These are phyloP conservation scores for Chrysina gloriosa DNA, from an alignment of 2,888 invertebrate genomes.

Conservation along the genomic window DNA sequence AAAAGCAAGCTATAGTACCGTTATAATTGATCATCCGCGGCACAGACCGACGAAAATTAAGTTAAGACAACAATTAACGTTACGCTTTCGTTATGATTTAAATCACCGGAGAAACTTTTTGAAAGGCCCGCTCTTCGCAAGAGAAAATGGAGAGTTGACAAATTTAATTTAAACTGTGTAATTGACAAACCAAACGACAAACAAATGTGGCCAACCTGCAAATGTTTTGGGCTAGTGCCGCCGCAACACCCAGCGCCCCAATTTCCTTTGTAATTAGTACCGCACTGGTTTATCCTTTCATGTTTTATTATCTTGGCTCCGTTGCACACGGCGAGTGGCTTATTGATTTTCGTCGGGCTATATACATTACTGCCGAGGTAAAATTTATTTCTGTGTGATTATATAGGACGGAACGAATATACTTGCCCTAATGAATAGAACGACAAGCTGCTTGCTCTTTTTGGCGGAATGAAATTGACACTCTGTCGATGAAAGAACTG, in stretches of 20 bases:
- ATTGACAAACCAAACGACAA: constrained; percentile 44
- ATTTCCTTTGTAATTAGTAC: constrained; percentile 41
- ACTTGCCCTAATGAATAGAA: not conserved
- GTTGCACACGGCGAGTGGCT: constrained; percentile 15
- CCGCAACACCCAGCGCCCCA: constrained; percentile 35
- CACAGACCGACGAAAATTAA: constrained; percentile 23
- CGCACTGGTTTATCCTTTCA: constrained; percentile 39
- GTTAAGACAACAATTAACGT: constrained; percentile 30
- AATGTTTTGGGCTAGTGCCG: constrained; percentile 38
- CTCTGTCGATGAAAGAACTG: too few relatives aligned
- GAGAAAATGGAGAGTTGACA: constrained; percentile 15
- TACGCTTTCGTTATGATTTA: constrained; percentile 33
- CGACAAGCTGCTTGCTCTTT: not conserved
- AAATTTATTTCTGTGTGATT: constrained; percentile 14
- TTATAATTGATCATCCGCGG: constrained; percentile 27
- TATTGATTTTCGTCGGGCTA: constrained; percentile 24
- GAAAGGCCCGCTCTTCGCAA: not conserved
- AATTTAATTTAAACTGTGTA: constrained; percentile 40
- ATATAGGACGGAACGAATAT: not conserved
- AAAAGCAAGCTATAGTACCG: constrained; percentile 5
- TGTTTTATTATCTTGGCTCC: constrained; percentile 40
- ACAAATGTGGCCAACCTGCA: constrained; percentile 43
- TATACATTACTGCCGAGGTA: constrained; percentile 1
- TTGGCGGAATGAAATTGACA: too few relatives aligned
- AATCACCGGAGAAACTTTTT: constrained; percentile 19